Base-by-base conservation (phyloP, 2,113 vertebrate species). In the Amblyornis subalaris region DNA sequence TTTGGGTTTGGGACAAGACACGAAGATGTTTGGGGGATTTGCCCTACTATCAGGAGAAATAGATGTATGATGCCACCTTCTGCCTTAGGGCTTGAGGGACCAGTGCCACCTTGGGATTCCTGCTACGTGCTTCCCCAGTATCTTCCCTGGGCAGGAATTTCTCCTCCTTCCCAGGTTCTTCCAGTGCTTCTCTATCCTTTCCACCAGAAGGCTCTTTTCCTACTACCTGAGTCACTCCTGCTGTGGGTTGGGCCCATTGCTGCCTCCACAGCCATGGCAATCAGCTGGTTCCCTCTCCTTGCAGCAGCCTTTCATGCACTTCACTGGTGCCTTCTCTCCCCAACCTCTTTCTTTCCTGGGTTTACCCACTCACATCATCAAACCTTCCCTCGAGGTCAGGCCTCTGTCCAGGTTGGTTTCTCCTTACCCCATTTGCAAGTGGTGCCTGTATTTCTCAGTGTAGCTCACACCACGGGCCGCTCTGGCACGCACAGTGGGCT, bases 221-320 rank as follows among this genome's bases (percentile, higher is more conserved):
- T 78, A 3, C 14, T 14, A 2, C 15, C 9, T 12, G 31, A 53
- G 17, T 65, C 5, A 31, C 83, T 73, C 25, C 48, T 85, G 66
- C 35, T 31, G 38, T n/a, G 54, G 33, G 10, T 12, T 1, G 2
- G 25, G 45, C 54, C 22, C 2, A 0, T 23, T 54, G 5, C 61
- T 69, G 1, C 65, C 31, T 38, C 15, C 33, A 29, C 20, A 66
- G 54, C 62, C 19, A 1, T 50, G 42, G 66, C 57, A 91, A 50
- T 22, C 0, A 4, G 4, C 36, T 23, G 17, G 3, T 57, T 88
- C 40, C 38, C 15, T 73, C n/a, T 66, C 25, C 36, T 48, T 45
- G 20, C 25, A 47, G 51, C 47, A 64, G 58, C 57, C 1, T 45
- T 76, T 45, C 31, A 14, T 48, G 36, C 47, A 22, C 33, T 62